Evolutionary conservation across 1,140 invertebrate genomes (phyloP), one percentile per base, ranked within the genome.

Genomic region (Dendroctonus ponderosae): DNA sequence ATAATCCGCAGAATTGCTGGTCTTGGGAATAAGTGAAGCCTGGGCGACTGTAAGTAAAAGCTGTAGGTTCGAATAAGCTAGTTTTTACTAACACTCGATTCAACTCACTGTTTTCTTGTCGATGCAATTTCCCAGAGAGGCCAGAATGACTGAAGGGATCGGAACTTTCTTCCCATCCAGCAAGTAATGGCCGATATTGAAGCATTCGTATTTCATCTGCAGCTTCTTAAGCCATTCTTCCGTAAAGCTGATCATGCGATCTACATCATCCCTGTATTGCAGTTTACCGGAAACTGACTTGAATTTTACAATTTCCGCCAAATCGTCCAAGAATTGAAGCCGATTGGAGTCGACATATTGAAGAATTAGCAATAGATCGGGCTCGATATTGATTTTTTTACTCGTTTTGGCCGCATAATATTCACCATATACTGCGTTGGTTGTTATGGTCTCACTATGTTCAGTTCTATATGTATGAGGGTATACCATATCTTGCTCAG

Each of bases 381-480:
- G 73, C 51, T 74, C 70, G 12, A 79, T 71, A 41, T 67, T 66
- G n/a, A 79, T 77, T 67, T 77, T 77, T 53, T 69, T 72, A 14
- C 69, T 73, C 66, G 72, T 61, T 42, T 63, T 58, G 41, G 63
- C 54, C 14, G 67, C 72, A 63, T 74, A 77, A 50, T 74, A 77
- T 58, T 74, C 74, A 6, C 78, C 77, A 53, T 79, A 79, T 7
- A 66, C 65, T 6, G 63, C 48, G 50, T 74, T 77, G 7, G 76
- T 75, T 0, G 77, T 79, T 62, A 63, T 69, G 7, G 78, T 78
- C 73, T 78, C 75, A 63, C 72, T 79, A 48, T 78, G 76, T 67
- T 78, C 74, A 7, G 71, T 77, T 53, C 78, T 52, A 53, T 75
- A 79, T 4, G 71, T 71, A 57, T 78, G 77, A 0, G 78, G 76